Conservation (phyloP, 2,797 vertebrate species). For the Bovichtus diacanthus region DNA sequence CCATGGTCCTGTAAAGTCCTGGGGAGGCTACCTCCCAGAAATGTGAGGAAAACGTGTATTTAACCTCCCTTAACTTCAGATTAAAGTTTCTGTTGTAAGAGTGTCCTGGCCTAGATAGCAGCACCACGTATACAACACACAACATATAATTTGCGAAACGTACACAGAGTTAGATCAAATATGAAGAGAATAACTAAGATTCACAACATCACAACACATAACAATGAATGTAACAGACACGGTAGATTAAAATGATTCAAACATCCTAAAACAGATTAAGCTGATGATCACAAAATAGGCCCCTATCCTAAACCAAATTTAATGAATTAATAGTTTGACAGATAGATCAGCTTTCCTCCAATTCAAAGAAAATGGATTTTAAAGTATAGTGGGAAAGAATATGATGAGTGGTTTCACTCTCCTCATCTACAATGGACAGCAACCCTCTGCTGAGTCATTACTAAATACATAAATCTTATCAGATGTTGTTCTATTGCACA, state of each 20-base stretch:
- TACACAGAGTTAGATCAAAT: not conserved
- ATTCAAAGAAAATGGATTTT: not conserved
- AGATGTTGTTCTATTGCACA: constrained; percentile 16
- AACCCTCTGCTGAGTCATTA: constrained; percentile 41
- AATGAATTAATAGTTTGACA: not conserved
- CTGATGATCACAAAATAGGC: not conserved
- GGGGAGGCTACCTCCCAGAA: not conserved
- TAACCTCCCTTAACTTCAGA: not conserved
- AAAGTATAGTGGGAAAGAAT: not conserved
- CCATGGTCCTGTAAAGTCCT: not conserved
- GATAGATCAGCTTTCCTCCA: not conserved
- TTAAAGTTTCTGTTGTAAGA: not conserved
- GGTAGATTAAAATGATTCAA: not conserved
- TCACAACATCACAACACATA: not conserved
- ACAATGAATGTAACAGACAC: not conserved
- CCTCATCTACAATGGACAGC: not conserved
- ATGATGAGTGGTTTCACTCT: constrained; percentile 4
- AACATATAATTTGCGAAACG: too few species aligned
- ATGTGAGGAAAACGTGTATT: not conserved
- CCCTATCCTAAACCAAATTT: not conserved
- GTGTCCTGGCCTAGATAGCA: not conserved
- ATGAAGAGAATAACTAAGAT: not conserved
- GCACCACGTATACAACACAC: not conserved
- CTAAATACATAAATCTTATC: constrained; percentile 36
- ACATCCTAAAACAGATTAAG: not conserved